Conservation (phyloP, 2,888 invertebrate genomes). For the Drosophila atripex region DNA sequence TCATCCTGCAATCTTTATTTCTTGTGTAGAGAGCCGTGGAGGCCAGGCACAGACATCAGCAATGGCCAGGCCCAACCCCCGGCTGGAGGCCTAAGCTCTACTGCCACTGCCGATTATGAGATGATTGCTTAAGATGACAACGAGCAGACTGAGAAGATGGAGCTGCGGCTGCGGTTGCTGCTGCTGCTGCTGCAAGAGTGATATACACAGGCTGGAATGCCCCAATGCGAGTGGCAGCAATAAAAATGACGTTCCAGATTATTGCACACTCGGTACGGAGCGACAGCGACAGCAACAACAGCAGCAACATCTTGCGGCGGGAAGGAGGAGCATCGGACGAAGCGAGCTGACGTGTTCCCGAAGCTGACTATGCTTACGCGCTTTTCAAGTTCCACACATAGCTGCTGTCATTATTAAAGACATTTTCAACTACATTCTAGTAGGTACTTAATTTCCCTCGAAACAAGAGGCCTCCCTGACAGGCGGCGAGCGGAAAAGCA, state of each 20-base stretch:
- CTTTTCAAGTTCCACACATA: slow-evolving; percentile 79
- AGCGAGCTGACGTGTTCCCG: slow-evolving; percentile 62
- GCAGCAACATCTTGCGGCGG: not conserved
- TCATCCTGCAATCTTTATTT: not conserved
- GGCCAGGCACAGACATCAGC: slow-evolving; percentile 50
- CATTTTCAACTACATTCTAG: slow-evolving; percentile 80
- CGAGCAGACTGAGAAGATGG: slow-evolving; percentile 64
- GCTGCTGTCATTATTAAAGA: slow-evolving; percentile 80
- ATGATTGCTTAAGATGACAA: slow-evolving; percentile 78
- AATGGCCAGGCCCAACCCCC: slow-evolving; percentile 45
- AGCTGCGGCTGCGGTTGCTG: slow-evolving; percentile 14
- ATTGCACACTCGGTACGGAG: slow-evolving; percentile 59
- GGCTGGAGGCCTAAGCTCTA: slow-evolving; percentile 30
- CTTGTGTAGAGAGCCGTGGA: slow-evolving; percentile 2
- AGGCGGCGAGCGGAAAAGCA: slow-evolving; percentile 15
- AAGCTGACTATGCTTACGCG: slow-evolving; percentile 76
- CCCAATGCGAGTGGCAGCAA: slow-evolving; percentile 73
- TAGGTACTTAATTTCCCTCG: slow-evolving; percentile 75
- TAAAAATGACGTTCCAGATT: slow-evolving; percentile 77
- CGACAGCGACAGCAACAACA: slow-evolving; percentile 22
- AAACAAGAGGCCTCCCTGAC: slow-evolving; percentile 39
- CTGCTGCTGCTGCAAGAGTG: slow-evolving; percentile 16
- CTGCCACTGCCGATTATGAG: slow-evolving; percentile 78
- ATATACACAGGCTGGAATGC: slow-evolving; percentile 58
- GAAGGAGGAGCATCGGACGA: slow-evolving; percentile 40